Evolutionary conservation across 2,797 vertebrate species (phyloP).

Genomic region (Bradypodion pumilum): DNA sequence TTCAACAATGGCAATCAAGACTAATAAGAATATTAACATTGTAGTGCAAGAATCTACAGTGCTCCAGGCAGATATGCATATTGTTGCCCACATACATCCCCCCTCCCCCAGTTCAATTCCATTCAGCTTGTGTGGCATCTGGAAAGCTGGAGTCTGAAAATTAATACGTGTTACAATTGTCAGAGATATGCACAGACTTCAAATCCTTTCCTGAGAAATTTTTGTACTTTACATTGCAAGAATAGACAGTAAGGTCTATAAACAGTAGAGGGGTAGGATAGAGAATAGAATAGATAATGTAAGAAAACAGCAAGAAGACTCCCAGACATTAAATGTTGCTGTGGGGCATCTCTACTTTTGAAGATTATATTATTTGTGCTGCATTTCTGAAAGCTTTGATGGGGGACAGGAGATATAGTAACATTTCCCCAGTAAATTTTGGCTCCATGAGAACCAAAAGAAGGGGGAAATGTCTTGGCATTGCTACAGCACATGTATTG

Average conservation of each 20-base stretch:
- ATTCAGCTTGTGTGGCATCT: constrained; percentile 32
- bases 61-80: constrained; percentile 45
- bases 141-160: constrained; percentile 52
- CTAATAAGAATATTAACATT: constrained; percentile 67
- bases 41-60: constrained; percentile 54
- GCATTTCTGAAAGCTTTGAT: background rate
- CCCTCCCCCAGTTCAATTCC: background rate
- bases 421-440: background rate
- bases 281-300: background rate
- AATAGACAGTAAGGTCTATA: background rate
- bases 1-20: constrained; percentile 68
- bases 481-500: background rate
- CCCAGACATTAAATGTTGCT: background rate
- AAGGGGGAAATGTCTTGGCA: background rate
- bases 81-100: constrained; percentile 40
- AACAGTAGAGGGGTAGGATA: background rate
- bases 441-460: background rate
- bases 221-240: constrained; percentile 6
- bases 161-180: constrained; percentile 52
- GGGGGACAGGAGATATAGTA: background rate
- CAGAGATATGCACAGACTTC: constrained; percentile 35
- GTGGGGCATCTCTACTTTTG: background rate
- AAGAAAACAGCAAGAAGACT: background rate
- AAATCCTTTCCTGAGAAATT: constrained; percentile 48
- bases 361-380: no score